Evolutionary conservation across 2,113 vertebrate species (phyloP), one percentile per base, ranked within the genome.

Genomic region (Puffinus mauretanicus): DNA sequence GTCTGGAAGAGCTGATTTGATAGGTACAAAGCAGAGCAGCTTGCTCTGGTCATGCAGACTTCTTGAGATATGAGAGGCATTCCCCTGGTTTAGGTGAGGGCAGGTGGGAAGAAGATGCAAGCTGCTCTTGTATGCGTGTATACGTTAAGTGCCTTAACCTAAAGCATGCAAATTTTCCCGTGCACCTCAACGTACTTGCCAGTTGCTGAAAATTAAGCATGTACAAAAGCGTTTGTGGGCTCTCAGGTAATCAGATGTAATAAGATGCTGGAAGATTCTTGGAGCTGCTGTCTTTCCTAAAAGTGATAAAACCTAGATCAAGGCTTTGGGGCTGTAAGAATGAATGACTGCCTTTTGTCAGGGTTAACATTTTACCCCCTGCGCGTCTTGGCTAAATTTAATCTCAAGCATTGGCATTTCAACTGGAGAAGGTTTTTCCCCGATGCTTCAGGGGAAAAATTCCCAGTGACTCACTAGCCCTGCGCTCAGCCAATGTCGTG

Each of bases 381-480:
- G 40, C 16, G 29, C 11, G 2, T 95, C 66, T 89, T 82, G 54
- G 84, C 38, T 95, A 90, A 82, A 80, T 90, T 93, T 91, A 40
- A 82, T 49, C 16, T 83, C 30, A 30, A 79, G 30, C 34, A 26
- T 3, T 94, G 75, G 29, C 46, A 82, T 80, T 93, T 97, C 78
- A 80, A 6, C 71, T 34, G n/a, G 58, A 89, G 81, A 87, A 80
- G 55, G 58, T 83, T 88, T 90, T 81, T 65, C 78, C 46, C 46
- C 0, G 7, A 16, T 78, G 75, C 71, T 95, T 91, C 0, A 13
- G 4, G 70, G 71, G 64, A 47, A 70, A 77, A 85, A 87, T 57
- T 96, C 62, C 70, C 90, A 24, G 81, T 85, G 94, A 73, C 91
- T 94, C 54, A 24, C 77, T 87, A 76, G 29, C 61, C 46, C 44